Base-by-base conservation (phyloP, 30 jellyfish, hydroid and myxozoan species). In the Hydractinia echinata region DNA sequence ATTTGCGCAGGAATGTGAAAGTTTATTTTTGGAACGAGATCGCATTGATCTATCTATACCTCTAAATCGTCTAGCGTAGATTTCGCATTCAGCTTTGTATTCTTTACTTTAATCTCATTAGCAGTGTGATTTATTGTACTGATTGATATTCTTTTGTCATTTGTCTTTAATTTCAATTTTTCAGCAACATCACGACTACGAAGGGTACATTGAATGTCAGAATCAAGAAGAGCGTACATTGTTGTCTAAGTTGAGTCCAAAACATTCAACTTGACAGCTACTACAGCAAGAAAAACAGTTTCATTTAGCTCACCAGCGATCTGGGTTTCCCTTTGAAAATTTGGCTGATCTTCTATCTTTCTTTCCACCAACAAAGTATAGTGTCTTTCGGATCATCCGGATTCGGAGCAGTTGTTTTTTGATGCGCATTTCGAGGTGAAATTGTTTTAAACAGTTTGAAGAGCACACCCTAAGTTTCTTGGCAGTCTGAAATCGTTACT, bases 171-270 rank as follows among this genome's bases (percentile, higher is more conserved):
- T n/a, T n/a, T n/a, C n/a, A n/a, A n/a, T n/a, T n/a, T n/a, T n/a
- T n/a, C n/a, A n/a, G n/a, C n/a, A n/a, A n/a, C n/a, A n/a, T n/a
- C n/a, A 70, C 14, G 7, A 4, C 5, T 44, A 49, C 21, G 54
- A 30, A 70, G 80, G 5, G 80, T 70, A 51, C 80, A 15, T 14
- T 70, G 80, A 14, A 54, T 70, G 21, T 56, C 80, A 51, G 58
- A 4, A 5, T 70, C 80, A 6, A 70, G 56, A 5, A 70, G 67
- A 8, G 80, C 66, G 14, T 70, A 70, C 5, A 56, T 70, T 21
- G 68, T 70, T 21, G 14, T 49, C 68, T 8, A 70, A 4, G 54
- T 21, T 14, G 58, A 49, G 8, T 70, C 7, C 66, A 6, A 6
- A 5, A 6, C 56, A 21, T 18, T 5, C 48, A 70, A 6, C 80